Base-by-base conservation (phyloP, 1,140 invertebrate genomes). In the Mizuhopecten yessoensis region DNA sequence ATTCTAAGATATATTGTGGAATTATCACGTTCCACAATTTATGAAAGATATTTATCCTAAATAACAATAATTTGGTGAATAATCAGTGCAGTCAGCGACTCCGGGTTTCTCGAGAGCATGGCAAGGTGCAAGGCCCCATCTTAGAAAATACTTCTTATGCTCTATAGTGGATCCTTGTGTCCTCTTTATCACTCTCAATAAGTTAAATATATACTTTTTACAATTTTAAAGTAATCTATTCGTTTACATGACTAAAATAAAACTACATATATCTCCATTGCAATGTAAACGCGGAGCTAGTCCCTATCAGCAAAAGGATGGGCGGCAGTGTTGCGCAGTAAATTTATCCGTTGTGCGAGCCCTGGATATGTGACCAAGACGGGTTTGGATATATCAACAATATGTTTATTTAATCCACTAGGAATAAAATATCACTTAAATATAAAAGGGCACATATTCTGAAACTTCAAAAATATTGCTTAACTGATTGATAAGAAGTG, bases 11-110 rank as follows among this genome's bases (percentile, higher is more conserved):
- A n/a, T n/a, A 75, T 75, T 75, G n/a, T 75, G 57, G 57, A 75
- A 75, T 75, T 75, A 75, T 75, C 57, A 75, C 57, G 57, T 75
- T 75, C 57, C 57, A 75, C 23, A 75, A 75, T 29, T 75, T 75
- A 75, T 75, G 57, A 75, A 29, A 75, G 9, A 75, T 75, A 1
- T 75, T 75, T 29, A 5, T n/a, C 57, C 29, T 29, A 75, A n/a
- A 29, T 75, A 29, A 9, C n/a, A 75, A n/a, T 75, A 75, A 75
- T 75, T 75, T 75, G 57, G n/a, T 75, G 57, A 29, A n/a, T 45
- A 45, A 17, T n/a, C 42, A 45, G 42, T 45, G 42, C 17, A 45
- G 42, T 45, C 57, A 75, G 57, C 57, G 57, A 75, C 57, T 75
- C 57, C 57, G 57, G 23, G 23, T 75, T 75, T 75, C 20, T 75